Percentiles rank a stretch among this genome's conserved stretches.
These are phyloP conservation scores for Drosophila insularis DNA, from an alignment of 1,140 invertebrate species.

Conservation along the genomic window DNA sequence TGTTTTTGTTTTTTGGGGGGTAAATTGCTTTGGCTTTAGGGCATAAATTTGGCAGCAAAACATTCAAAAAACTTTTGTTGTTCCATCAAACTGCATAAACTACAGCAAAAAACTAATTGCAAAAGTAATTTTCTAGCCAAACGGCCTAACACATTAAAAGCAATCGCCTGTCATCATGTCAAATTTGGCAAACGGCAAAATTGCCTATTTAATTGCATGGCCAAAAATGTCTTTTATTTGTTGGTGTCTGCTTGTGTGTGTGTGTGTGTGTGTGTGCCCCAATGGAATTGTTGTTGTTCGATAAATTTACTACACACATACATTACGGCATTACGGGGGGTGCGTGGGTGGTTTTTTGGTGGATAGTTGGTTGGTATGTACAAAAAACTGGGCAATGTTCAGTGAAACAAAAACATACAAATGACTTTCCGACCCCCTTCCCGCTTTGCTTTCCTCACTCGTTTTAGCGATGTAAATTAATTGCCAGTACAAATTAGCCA, in stretches of 20 bases:
- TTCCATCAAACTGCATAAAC: conserved; percentile 3
- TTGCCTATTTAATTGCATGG: conserved; percentile 47
- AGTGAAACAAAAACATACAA: conserved; percentile 72
- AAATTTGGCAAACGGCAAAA: conserved; percentile 44
- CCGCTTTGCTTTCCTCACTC: neutral
- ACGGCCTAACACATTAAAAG: conserved; percentile 35
- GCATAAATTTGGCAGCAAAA: conserved; percentile 4
- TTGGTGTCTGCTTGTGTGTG: neutral
- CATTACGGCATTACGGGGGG: conserved; percentile 26
- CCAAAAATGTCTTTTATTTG: conserved; percentile 20
- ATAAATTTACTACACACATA: conserved; percentile 41
- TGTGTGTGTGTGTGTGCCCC: neutral
- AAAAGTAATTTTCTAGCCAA: conserved; percentile 34
- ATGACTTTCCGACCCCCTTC: conserved; percentile 26
- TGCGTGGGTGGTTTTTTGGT: neutral
- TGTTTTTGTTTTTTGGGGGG: too few species aligned
- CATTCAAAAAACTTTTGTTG: neutral
- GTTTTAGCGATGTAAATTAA: conserved; percentile 70
- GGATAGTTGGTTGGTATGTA: neutral
- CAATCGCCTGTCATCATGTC: conserved; percentile 44
- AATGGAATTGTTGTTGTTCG: conserved; percentile 33
- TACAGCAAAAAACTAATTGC: conserved; percentile 32
- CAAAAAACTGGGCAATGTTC: conserved; percentile 18
- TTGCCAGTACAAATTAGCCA: conserved; percentile 76
- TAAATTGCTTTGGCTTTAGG: neutral